A percentile compares a stretch with the other conserved stretches of the same genome.
Conservation (phyloP, 2,888 invertebrate species). For the Allophyes oxyacanthae region DNA sequence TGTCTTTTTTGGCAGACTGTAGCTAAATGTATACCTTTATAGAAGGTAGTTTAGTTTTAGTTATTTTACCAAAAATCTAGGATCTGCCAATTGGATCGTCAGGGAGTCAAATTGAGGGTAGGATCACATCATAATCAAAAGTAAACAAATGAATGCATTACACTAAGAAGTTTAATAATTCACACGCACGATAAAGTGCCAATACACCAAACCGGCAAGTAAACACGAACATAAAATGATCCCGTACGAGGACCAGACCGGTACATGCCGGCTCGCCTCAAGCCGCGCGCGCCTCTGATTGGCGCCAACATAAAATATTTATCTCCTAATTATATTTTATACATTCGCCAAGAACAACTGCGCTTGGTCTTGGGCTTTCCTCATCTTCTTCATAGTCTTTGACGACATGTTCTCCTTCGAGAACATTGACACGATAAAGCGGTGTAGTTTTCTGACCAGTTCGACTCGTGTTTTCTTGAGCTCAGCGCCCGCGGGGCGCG, state of each 20-base stretch:
- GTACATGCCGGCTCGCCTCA: conserved; percentile 56
- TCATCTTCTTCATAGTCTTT: conserved; percentile 73
- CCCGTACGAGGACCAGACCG: conserved; percentile 54
- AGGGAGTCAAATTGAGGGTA: no score
- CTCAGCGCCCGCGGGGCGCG: conserved; percentile 59
- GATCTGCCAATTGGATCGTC: no score
- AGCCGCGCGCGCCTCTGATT: conserved; percentile 56
- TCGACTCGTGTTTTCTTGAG: conserved; percentile 65
- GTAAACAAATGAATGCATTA: conserved; percentile 71
- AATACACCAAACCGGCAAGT: conserved; percentile 78
- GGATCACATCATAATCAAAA: conserved; percentile 36
- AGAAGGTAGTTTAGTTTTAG: no score
- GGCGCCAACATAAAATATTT: conserved; percentile 64
- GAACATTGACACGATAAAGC: conserved; percentile 63
- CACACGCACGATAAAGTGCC: conserved; percentile 82
- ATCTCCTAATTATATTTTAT: conserved; percentile 67
- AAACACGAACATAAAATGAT: conserved; percentile 69
- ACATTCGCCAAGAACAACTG: conserved; percentile 76
- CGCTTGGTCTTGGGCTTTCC: conserved; percentile 71
- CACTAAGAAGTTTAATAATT: conserved; percentile 84
- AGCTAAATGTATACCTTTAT: no score
- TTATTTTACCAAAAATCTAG: no score
- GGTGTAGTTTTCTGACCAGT: conserved; percentile 67
- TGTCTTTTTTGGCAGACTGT: no score
- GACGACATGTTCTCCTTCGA: conserved; percentile 63